Percentiles rank a stretch among this genome's conserved stretches.
Evolutionary conservation across 2,113 vertebrate species (phyloP).

Genomic region (Catharus minimus): DNA sequence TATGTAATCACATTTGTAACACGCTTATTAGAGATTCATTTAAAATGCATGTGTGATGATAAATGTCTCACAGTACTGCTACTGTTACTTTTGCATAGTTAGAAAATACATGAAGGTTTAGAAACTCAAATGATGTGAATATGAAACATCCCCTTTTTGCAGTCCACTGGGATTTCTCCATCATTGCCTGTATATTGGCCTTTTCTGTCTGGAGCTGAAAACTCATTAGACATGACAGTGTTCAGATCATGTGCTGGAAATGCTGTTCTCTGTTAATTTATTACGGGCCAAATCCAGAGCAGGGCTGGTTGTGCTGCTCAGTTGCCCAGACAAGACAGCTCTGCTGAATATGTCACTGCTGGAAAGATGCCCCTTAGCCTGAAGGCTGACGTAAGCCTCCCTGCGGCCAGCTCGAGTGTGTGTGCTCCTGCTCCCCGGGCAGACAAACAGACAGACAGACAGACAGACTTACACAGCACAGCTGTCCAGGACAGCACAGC

Average conservation of each 20-base stretch:
- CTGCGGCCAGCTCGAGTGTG: neutral
- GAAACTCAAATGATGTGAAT: conserved; percentile 17
- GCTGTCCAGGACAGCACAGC: too few relatives aligned
- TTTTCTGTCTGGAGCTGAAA: conserved; percentile 31
- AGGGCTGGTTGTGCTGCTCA: neutral
- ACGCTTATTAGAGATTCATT: conserved; percentile 18
- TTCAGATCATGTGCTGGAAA: conserved; percentile 31
- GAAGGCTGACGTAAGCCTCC: neutral
- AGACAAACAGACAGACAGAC: neutral
- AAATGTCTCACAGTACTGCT: neutral
- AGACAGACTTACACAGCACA: neutral
- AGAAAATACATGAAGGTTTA: conserved; percentile 18
- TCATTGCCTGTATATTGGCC: conserved; percentile 11
- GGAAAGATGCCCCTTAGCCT: conserved; percentile 8
- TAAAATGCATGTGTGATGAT: conserved; percentile 47
- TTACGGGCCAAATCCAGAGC: neutral
- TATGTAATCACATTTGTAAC: conserved; percentile 36
- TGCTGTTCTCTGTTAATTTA: neutral
- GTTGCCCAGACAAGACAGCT: neutral
- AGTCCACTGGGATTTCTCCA: conserved; percentile 14
- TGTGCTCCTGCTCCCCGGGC: neutral
- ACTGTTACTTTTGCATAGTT: conserved; percentile 8
- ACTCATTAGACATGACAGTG: conserved; percentile 39
- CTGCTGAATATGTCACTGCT: neutral
- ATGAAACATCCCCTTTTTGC: neutral